A percentile compares a stretch with the other conserved stretches of the same genome.
phyloP scores from a whole-genome alignment of 2,113 vertebrate species.

The Montifringilla adamsi region DNA sequence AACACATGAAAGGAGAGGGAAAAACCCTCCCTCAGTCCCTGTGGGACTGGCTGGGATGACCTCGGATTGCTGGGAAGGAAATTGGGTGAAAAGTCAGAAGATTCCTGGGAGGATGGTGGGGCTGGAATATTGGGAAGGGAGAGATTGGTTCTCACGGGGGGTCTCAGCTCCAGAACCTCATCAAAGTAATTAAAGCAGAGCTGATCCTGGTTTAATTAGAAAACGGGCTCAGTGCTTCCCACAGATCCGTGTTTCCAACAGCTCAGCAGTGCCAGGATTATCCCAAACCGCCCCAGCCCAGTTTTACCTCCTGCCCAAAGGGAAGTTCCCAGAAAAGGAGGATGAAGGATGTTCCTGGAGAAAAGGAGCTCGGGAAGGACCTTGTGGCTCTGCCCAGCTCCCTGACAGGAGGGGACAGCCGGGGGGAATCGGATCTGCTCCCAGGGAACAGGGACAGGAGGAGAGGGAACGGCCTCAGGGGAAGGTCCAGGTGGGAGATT shows the following conservation, averaged over 20 bases:
- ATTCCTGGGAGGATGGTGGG: background rate
- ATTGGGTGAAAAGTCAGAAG: background rate
- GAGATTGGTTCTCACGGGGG: background rate
- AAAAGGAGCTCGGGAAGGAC: background rate
- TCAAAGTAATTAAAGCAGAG: background rate
- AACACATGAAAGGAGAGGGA: background rate
- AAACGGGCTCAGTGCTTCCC: background rate
- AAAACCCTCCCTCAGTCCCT: background rate
- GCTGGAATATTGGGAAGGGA: background rate
- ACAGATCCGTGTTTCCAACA: background rate
- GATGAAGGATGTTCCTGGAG: background rate
- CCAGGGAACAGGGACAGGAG: background rate
- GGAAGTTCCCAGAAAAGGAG: background rate
- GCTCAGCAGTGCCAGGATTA: background rate
- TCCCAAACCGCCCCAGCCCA: background rate
- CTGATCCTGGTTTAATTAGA: background rate
- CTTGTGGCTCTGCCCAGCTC: background rate
- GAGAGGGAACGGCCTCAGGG: background rate
- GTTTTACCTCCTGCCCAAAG: background rate
- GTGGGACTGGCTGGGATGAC: background rate
- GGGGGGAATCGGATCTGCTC: rapidly evolving
- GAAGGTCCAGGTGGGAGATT: background rate
- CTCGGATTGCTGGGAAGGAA: background rate
- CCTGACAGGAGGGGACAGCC: background rate
- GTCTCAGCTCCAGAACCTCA: background rate